Evolutionary conservation across 2,797 vertebrate species (phyloP).

Genomic region (Thaleichthys pacificus): DNA sequence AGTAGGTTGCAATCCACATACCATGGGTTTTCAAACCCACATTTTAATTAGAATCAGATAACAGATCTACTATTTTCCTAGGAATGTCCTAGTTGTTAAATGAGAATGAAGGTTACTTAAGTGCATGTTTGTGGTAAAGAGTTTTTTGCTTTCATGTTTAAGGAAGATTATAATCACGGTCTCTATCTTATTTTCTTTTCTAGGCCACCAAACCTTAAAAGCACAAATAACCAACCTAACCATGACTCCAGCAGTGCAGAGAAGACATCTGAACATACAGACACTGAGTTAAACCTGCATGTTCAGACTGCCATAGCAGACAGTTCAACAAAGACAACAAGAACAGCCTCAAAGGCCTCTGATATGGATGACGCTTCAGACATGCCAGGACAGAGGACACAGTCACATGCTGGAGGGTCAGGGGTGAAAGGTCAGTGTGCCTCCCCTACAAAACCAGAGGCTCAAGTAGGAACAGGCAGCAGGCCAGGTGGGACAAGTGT

Average conservation of each 20-base stretch:
- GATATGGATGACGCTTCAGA: slow-evolving; percentile 28
- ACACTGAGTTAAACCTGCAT: slow-evolving; percentile 57
- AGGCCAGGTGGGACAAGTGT: slow-evolving; percentile 32
- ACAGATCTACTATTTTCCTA: too few relatives aligned
- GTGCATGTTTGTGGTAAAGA: background rate
- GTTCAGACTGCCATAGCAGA: slow-evolving; percentile 56
- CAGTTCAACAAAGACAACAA: slow-evolving; percentile 43
- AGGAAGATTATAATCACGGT: background rate
- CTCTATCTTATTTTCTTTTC: slow-evolving; percentile 15
- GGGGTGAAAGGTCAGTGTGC: slow-evolving; percentile 47
- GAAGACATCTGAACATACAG: slow-evolving; percentile 75
- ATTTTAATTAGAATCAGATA: too few relatives aligned
- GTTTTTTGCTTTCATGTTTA: background rate
- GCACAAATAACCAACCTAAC: slow-evolving; percentile 40
- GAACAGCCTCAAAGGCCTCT: slow-evolving; percentile 70
- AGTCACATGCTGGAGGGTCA: slow-evolving; percentile 29
- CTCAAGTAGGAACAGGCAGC: slow-evolving; percentile 46
- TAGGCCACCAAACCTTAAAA: slow-evolving; percentile 59
- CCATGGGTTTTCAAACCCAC: background rate
- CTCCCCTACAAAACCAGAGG: slow-evolving; percentile 36
- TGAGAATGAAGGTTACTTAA: background rate
- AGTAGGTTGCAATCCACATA: background rate
- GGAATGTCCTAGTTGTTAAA: too few relatives aligned
- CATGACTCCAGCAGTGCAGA: slow-evolving; percentile 62
- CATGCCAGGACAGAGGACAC: slow-evolving; percentile 59